A percentile compares a stretch with the other conserved stretches of the same genome.
phyloP scores from a whole-genome alignment of 2,888 invertebrate species.

The Luperina nickerlii region DNA sequence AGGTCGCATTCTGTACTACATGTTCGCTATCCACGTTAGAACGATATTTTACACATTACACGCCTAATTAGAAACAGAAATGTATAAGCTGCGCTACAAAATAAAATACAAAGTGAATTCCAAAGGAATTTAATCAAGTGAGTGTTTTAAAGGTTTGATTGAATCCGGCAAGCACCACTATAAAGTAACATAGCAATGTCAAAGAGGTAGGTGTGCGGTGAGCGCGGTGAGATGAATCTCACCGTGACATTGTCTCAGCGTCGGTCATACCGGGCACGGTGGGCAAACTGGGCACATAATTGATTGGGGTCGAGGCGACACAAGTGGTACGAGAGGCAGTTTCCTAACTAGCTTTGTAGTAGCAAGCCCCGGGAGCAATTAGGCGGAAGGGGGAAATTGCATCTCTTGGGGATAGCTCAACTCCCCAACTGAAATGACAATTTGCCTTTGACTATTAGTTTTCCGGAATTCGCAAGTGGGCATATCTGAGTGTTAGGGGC shows the following conservation, averaged over 20 bases:
- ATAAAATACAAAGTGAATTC: conserved; percentile 27
- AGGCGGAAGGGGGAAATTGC: conserved; percentile 85
- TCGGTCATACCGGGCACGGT: conserved; percentile 60
- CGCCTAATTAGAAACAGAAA: conserved; percentile 39
- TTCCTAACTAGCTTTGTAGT: conserved; percentile 78
- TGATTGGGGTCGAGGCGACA: conserved; percentile 74
- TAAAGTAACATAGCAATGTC: conserved; percentile 27
- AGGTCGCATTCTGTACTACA: conserved; percentile 12
- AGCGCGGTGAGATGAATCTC: conserved; percentile 18
- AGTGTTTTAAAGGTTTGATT: conserved; percentile 45
- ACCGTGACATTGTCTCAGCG: conserved; percentile 50
- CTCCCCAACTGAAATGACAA: conserved; percentile 80
- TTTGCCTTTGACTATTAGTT: conserved; percentile 76
- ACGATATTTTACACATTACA: conserved; percentile 22
- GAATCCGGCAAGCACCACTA: conserved; percentile 11
- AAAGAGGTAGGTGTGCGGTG: conserved; percentile 16
- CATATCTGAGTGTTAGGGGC: conserved; percentile 43
- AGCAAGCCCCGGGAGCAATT: conserved; percentile 81
- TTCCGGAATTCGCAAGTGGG: conserved; percentile 55
- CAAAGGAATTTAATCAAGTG: conserved; percentile 49
- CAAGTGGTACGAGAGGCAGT: conserved; percentile 73
- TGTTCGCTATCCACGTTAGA: conserved; percentile 3
- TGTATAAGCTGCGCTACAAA: conserved; percentile 17
- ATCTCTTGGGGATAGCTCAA: conserved; percentile 84
- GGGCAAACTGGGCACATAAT: conserved; percentile 69